phyloP scores from a whole-genome alignment of 35 echinoderm and acorn worm species.

The Apostichopus parvimensis region DNA sequence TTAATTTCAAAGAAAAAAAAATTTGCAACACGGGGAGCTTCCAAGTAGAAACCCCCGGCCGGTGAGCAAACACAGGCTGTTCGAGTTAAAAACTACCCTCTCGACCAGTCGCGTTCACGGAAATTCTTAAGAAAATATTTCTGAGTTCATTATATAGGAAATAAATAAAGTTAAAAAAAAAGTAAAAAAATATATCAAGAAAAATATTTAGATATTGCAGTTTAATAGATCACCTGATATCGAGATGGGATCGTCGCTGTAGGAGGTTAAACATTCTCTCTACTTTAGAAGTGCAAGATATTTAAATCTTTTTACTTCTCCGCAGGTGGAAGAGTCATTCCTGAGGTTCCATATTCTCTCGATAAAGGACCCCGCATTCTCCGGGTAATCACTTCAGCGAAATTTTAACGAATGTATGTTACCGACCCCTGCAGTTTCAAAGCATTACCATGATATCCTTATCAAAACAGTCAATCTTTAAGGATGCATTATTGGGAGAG shows the following conservation, averaged over 20 bases:
- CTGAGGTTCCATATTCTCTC: neutral
- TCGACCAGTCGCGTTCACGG: neutral
- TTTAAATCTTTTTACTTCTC: constrained; percentile 18
- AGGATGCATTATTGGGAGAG: neutral
- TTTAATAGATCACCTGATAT: neutral
- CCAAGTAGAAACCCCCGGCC: neutral
- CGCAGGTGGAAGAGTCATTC: neutral
- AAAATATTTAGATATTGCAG: too few relatives aligned
- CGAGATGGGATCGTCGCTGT: neutral
- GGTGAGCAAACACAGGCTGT: neutral
- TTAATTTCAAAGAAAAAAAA: too few relatives aligned
- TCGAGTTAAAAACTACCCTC: neutral
- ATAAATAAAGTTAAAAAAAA: too few relatives aligned
- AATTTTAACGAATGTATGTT: constrained; percentile 2
- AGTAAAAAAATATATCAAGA: too few relatives aligned
- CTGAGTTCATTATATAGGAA: neutral
- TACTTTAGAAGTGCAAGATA: constrained; percentile 47
- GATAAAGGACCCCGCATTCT: neutral
- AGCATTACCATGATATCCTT: constrained; percentile 18
- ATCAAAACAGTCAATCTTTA: constrained; percentile 18
- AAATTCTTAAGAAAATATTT: constrained; percentile 4
- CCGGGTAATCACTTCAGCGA: neutral
- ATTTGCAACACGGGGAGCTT: too few relatives aligned
- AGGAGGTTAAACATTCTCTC: constrained; percentile 34
- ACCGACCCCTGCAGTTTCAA: neutral